Evolutionary conservation across 2,888 invertebrate species (phyloP).

Genomic region (Pristionchus maxplancki): DNA sequence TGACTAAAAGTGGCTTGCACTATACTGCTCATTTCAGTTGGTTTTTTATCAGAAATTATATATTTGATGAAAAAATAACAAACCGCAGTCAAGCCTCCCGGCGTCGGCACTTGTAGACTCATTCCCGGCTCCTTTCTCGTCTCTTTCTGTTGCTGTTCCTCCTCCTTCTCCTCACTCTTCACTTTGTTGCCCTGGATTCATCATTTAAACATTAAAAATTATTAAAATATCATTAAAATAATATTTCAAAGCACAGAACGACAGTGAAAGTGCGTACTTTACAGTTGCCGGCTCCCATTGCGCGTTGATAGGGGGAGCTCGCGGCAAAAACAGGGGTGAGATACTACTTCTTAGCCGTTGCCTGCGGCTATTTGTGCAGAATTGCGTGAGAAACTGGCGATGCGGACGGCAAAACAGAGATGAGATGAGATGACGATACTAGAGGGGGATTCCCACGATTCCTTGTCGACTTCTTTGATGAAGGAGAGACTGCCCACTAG

Average conservation of each 20-base stretch:
- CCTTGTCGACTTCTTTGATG: not conserved
- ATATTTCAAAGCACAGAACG: not conserved
- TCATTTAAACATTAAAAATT: not conserved
- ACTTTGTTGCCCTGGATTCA: not conserved
- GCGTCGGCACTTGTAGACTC: constrained; percentile 32
- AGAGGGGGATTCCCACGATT: not conserved
- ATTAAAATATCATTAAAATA: not conserved
- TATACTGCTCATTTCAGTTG: too few relatives aligned
- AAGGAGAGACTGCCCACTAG: not conserved
- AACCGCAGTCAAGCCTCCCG: constrained; percentile 17
- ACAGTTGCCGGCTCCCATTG: not conserved
- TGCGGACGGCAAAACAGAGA: not conserved
- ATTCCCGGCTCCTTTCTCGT: not conserved
- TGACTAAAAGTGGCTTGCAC: too few relatives aligned
- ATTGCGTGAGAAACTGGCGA: not conserved
- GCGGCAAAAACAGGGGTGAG: not conserved
- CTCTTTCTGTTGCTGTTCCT: not conserved
- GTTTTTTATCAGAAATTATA: too few relatives aligned
- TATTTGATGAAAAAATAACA: too few relatives aligned
- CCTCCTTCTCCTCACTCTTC: not conserved
- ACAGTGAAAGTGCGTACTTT: not conserved
- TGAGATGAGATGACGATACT: not conserved
- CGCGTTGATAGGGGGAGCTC: not conserved
- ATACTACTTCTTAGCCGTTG: not conserved
- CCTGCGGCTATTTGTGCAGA: not conserved